phyloP scores from a whole-genome alignment of 2,888 invertebrate species.

The Morpho achilles region DNA sequence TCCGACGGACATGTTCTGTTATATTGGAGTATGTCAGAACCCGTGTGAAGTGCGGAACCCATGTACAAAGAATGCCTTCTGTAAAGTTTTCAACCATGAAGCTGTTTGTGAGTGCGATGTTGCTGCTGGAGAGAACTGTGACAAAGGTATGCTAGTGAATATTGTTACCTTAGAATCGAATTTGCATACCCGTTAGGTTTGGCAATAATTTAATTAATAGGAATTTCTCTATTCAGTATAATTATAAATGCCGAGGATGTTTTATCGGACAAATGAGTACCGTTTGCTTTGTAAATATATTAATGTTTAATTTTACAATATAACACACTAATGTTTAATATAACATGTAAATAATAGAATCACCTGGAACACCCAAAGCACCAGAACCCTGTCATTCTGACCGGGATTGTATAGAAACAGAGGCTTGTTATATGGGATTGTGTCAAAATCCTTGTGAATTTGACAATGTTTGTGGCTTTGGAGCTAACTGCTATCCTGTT shows the following conservation, averaged over 20 bases:
- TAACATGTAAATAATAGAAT: slow-evolving; percentile 80
- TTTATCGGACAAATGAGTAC: slow-evolving; percentile 73
- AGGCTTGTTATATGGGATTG: slow-evolving; percentile 89
- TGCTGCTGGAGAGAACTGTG: slow-evolving; percentile 79
- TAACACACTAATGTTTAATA: slow-evolving; percentile 60
- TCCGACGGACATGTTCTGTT: slow-evolving; percentile 80
- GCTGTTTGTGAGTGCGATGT: slow-evolving; percentile 82
- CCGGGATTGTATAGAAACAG: slow-evolving; percentile 89
- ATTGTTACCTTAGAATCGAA: slow-evolving; percentile 34
- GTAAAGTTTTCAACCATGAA: slow-evolving; percentile 81
- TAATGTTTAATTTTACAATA: slow-evolving; percentile 27
- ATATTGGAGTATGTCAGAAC: slow-evolving; percentile 81
- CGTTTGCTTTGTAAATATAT: slow-evolving; percentile 26
- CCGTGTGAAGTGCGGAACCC: slow-evolving; percentile 75
- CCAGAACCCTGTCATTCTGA: slow-evolving; percentile 90
- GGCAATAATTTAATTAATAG: neutral
- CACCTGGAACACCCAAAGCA: slow-evolving; percentile 83
- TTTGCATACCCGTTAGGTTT: slow-evolving; percentile 6
- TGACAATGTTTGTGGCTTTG: slow-evolving; percentile 86
- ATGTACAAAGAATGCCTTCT: slow-evolving; percentile 81
- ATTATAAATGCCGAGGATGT: slow-evolving; percentile 32
- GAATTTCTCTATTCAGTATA: neutral
- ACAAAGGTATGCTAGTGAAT: slow-evolving; percentile 78
- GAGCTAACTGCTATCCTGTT: slow-evolving; percentile 88
- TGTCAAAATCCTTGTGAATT: slow-evolving; percentile 92